phyloP scores from a whole-genome alignment of 2,888 invertebrate genomes.

The Drosophila yooni region DNA sequence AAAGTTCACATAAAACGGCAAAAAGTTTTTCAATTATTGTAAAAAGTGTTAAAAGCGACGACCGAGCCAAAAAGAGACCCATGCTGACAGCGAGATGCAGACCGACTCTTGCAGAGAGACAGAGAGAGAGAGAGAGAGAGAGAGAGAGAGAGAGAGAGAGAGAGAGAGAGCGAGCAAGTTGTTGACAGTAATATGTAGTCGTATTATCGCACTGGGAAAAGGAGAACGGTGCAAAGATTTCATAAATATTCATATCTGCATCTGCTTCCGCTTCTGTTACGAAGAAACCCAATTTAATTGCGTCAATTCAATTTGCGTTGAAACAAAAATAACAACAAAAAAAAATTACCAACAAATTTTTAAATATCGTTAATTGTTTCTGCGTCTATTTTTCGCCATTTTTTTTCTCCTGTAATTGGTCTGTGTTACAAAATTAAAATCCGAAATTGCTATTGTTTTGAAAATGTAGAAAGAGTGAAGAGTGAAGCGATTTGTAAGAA shows the following conservation, averaged over 20 bases:
- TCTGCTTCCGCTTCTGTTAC: not conserved
- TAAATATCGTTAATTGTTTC: constrained; percentile 10
- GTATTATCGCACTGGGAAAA: constrained; percentile 13
- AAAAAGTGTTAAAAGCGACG: constrained; percentile 71
- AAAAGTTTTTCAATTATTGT: constrained; percentile 78
- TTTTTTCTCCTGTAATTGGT: constrained; percentile 14
- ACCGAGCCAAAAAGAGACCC: constrained; percentile 13
- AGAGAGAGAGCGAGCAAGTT: not conserved
- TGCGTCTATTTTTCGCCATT: not conserved
- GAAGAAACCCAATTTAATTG: constrained; percentile 23
- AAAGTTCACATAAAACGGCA: constrained; percentile 72
- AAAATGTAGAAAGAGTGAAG: constrained; percentile 20
- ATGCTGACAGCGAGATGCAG: constrained; percentile 7
- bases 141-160: too few species aligned
- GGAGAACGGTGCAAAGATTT: constrained; percentile 12
- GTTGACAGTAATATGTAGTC: not conserved
- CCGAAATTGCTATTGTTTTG: constrained; percentile 11
- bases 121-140: not conserved
- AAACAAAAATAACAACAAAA: not conserved
- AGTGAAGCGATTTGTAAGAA: constrained; percentile 13
- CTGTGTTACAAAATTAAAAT: constrained; percentile 12
- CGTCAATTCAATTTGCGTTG: constrained; percentile 14
- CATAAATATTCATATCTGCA: constrained; percentile 27
- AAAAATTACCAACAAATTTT: constrained; percentile 2
- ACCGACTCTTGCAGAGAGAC: not conserved